Evolutionary conservation across 2,797 vertebrate species (phyloP).

Genomic region (Acanthurus leucopareius): DNA sequence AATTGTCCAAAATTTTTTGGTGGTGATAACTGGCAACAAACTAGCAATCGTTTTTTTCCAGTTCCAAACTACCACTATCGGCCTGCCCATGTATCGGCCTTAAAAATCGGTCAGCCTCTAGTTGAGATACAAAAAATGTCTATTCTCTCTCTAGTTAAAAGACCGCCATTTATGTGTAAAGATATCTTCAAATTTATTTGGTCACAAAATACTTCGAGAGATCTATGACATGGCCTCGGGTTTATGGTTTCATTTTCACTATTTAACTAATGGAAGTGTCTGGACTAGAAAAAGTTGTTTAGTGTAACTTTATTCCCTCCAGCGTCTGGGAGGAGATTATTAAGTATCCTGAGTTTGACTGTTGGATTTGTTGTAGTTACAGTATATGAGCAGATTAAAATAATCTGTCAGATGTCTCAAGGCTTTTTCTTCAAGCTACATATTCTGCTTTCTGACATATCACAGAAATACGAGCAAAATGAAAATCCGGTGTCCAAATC

Average conservation of each 20-base stretch:
- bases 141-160: slow-evolving; percentile 7
- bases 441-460: slow-evolving; percentile 56
- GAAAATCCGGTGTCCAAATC: slow-evolving; percentile 52
- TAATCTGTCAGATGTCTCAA: slow-evolving; percentile 69
- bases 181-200: slow-evolving; percentile 13
- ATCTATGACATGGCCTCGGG: slow-evolving; percentile 38
- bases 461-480: slow-evolving; percentile 49
- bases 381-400: slow-evolving; percentile 68
- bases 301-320: slow-evolving; percentile 57
- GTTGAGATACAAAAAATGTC: not conserved
- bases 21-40: no score
- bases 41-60: no score
- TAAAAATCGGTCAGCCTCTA: no score
- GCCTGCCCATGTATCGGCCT: no score
- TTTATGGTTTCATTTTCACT: slow-evolving; percentile 59
- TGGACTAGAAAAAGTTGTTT: slow-evolving; percentile 47
- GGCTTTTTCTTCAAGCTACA: slow-evolving; percentile 55
- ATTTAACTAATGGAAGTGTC: slow-evolving; percentile 65
- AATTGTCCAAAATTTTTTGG: no score
- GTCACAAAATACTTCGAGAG: slow-evolving; percentile 13
- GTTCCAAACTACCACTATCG: no score
- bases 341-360: slow-evolving; percentile 51
- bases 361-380: slow-evolving; percentile 66
- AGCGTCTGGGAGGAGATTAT: slow-evolving; percentile 61
- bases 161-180: not conserved